Conservation (phyloP, 2,797 vertebrate genomes). For the Podarcis lilfordi region DNA sequence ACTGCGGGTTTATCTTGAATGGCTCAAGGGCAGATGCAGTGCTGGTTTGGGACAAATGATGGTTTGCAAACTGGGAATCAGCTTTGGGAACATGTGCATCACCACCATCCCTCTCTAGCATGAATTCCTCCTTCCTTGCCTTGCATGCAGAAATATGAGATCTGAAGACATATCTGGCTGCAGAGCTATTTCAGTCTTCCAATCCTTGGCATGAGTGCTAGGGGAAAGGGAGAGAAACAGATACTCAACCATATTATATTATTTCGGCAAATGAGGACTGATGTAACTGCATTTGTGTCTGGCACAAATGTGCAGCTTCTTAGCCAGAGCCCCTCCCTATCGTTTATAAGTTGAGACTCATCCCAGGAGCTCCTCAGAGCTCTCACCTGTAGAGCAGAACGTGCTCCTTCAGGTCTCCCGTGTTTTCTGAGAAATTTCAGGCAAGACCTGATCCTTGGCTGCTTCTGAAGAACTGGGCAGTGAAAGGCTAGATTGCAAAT, state of each 20-base stretch:
- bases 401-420: neutral
- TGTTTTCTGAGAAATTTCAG: neutral
- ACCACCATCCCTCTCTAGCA: neutral
- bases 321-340: neutral
- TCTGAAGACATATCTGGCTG: neutral
- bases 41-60: neutral
- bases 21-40: neutral
- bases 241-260: neutral
- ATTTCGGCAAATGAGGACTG: neutral
- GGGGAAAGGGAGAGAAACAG: neutral
- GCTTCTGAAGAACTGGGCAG: neutral
- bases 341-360: neutral
- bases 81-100: neutral
- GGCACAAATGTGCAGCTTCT: neutral
- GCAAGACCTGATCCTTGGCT: neutral
- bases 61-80: neutral
- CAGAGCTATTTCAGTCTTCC: neutral
- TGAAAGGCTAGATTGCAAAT: neutral
- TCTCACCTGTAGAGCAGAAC: neutral
- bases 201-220: neutral
- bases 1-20: slow-evolving; percentile 43
- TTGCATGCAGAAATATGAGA: neutral
- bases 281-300: neutral
- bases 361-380: slow-evolving; percentile 4
- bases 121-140: neutral